Base-by-base conservation (phyloP, 2,888 invertebrate genomes). In the Tachystola acroxantha region DNA sequence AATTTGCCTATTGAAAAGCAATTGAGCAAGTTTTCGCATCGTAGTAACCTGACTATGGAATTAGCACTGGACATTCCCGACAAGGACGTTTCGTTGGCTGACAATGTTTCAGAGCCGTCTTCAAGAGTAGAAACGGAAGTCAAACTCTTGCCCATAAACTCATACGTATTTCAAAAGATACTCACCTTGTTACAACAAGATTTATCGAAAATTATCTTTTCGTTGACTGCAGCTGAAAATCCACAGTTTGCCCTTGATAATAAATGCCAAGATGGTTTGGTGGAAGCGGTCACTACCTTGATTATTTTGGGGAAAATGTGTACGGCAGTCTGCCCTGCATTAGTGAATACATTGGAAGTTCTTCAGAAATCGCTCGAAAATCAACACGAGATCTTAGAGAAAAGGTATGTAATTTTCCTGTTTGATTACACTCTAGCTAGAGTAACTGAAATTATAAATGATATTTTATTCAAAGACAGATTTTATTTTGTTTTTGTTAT, bases 81-180 rank as follows among this genome's bases (percentile, higher is more conserved):
- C 20, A 40, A 37, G 10, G 53, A 53, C 16, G 50, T 40, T 40
- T 39, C 81, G 10, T 34, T 37, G 13, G 35, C 43, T 9, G 53
- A 70, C 9, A 71, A 65, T 40, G 31, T 71, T 5, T 20, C 41
- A 1, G 65, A 59, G 33, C 31, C 52, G 2, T 30, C 48, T 7
- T 48, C 61, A 30, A 54, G 46, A 34, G 36, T 48, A 3, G 48
- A 42, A 14, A 28, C 51, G 14, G 51, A 64, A 25, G 32, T 81
- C 54, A 53, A 88, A 57, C 55, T 91, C 2, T 66, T 91, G 44
- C 92, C 92, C 40, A 57, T 90, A 27, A 89, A 89, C 46, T 80
- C 88, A 9, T 89, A 89, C 39, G 58, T 89, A 5, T 64, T 89
- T 27, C 68, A 81, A 39, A 68, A 84, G 47, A 56, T 88, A 12